A percentile compares a stretch with the other conserved stretches of the same genome.
These are phyloP conservation scores for Cephus cinctus DNA, from an alignment of 1,140 invertebrate species.

Conservation along the genomic window DNA sequence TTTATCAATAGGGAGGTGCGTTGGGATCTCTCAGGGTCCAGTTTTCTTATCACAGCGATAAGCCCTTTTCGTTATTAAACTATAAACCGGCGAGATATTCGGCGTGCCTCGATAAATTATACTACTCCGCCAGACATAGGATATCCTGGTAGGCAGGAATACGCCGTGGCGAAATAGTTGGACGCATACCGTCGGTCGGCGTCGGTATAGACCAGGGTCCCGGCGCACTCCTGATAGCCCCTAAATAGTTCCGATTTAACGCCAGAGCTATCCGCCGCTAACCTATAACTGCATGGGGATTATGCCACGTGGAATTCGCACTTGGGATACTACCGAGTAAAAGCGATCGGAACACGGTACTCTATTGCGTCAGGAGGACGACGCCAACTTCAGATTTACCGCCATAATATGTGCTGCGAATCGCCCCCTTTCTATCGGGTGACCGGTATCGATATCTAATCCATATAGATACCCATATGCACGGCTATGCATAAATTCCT, in stretches of 20 bases:
- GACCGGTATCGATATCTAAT: too few species aligned
- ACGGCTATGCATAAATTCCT: too few species aligned
- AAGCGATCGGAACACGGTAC: constrained; percentile 25
- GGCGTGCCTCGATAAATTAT: constrained; percentile 45
- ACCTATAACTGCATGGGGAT: constrained; percentile 37
- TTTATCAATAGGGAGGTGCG: too few species aligned
- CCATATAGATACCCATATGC: too few species aligned
- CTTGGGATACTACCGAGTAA: constrained; percentile 23
- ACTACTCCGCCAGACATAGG: constrained; percentile 33
- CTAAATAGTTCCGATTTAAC: constrained; percentile 44
- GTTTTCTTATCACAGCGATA: constrained; percentile 9
- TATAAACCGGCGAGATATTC: constrained; percentile 41
- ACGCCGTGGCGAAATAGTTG: constrained; percentile 41
- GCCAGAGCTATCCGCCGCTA: constrained; percentile 30
- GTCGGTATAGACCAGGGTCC: constrained; percentile 3
- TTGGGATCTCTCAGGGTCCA: too few species aligned
- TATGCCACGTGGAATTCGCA: constrained; percentile 35
- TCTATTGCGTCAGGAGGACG: constrained; percentile 1
- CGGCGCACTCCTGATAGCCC: constrained; percentile 26
- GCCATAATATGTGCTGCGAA: too few species aligned
- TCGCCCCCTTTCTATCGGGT: too few species aligned
- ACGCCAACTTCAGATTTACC: constrained; percentile 32
- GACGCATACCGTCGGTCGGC: constrained; percentile 30
- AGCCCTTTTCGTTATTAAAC: constrained; percentile 36
- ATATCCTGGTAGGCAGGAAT: constrained; percentile 33